These are phyloP conservation scores for Platypus cylindrus DNA, from an alignment of 2,888 invertebrate genomes.

Conservation along the genomic window DNA sequence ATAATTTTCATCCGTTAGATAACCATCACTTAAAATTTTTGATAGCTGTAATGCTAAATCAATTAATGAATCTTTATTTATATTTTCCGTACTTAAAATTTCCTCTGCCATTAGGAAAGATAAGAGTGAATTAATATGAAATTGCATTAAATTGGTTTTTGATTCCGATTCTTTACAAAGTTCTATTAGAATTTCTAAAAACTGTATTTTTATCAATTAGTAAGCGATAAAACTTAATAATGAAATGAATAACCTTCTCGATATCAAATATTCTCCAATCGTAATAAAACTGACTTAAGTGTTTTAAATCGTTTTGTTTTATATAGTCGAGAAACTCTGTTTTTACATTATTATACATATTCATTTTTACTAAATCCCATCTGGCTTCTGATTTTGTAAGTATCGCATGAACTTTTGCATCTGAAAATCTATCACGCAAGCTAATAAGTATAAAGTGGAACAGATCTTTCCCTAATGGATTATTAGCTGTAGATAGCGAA, in stretches of 20 bases:
- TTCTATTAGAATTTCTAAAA: slow-evolving; percentile 13
- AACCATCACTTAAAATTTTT: too few species aligned
- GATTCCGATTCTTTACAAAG: slow-evolving; percentile 12
- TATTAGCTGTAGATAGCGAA: too few species aligned
- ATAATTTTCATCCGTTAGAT: too few species aligned
- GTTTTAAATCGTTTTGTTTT: slow-evolving; percentile 4
- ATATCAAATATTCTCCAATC: slow-evolving; percentile 2
- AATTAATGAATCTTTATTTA: not conserved
- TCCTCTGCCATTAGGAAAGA: slow-evolving; percentile 16
- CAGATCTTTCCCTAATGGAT: slow-evolving; percentile 1
- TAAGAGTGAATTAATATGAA: slow-evolving; percentile 16
- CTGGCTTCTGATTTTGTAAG: slow-evolving; percentile 2
- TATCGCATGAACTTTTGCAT: slow-evolving; percentile 2
- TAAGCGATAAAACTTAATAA: too few species aligned
- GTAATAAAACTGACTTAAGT: slow-evolving; percentile 1
- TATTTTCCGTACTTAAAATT: slow-evolving; percentile 6
- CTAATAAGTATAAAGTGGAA: slow-evolving; percentile 2
- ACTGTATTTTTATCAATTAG: too few species aligned
- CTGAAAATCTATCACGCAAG: slow-evolving; percentile 2
- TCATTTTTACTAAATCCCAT: slow-evolving; percentile 1
- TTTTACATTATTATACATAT: slow-evolving; percentile 3
- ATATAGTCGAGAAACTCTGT: slow-evolving; percentile 3
- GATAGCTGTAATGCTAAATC: not conserved
- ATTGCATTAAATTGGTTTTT: slow-evolving; percentile 11
- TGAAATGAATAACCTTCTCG: slow-evolving; percentile 4